A percentile compares a stretch with the other conserved stretches of the same genome.
phyloP scores from a whole-genome alignment of 2,888 invertebrate genomes.

The Unio pictorum region DNA sequence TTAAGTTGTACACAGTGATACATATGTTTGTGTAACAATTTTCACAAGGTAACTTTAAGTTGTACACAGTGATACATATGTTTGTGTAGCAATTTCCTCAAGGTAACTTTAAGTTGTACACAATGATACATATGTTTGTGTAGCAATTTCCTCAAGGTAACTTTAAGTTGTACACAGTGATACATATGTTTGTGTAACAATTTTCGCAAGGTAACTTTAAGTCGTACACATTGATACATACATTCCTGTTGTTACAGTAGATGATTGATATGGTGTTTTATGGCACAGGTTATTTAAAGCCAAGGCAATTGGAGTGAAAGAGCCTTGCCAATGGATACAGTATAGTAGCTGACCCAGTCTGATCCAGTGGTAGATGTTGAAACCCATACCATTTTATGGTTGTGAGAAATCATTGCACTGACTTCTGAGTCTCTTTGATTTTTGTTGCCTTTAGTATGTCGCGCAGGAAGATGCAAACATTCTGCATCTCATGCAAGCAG shows the following conservation, averaged over 20 bases:
- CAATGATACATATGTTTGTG: constrained; percentile 73
- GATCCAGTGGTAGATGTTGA: too few species aligned
- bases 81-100: constrained; percentile 81
- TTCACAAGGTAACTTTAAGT: constrained; percentile 77
- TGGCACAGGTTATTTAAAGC: too few species aligned
- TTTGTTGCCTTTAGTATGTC: too few species aligned
- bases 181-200: constrained; percentile 76
- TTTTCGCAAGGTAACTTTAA: constrained; percentile 78
- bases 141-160: constrained; percentile 82
- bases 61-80: constrained; percentile 33
- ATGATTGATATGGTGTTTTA: background rate
- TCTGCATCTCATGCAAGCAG: too few species aligned
- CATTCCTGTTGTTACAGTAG: background rate
- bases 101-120: constrained; percentile 73
- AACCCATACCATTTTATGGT: too few species aligned
- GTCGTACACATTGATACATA: background rate
- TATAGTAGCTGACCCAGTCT: too few species aligned
- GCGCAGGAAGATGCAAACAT: too few species aligned
- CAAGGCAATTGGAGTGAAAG: too few species aligned
- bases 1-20: background rate
- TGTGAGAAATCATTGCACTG: too few species aligned
- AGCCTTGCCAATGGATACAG: too few species aligned
- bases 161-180: background rate
- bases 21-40: constrained; percentile 78
- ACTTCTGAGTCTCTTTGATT: too few species aligned